A percentile compares a stretch with the other conserved stretches of the same genome.
phyloP scores from a whole-genome alignment of 2,888 invertebrate species.

The Boloria selene region DNA sequence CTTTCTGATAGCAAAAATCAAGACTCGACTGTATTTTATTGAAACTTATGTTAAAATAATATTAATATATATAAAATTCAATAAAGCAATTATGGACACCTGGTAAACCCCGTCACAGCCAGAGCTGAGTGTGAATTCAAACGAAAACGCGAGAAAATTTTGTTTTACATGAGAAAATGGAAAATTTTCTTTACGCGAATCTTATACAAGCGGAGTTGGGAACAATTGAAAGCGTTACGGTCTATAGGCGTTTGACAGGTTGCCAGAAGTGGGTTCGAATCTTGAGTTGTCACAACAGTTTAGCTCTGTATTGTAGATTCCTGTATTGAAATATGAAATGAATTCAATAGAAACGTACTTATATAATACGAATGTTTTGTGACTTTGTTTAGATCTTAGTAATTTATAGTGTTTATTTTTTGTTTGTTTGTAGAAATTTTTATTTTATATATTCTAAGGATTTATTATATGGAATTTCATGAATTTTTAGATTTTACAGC shows the following conservation, averaged over 20 bases:
- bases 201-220: slow-evolving; percentile 40
- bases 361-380: background rate
- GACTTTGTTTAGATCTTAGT: too few relatives aligned
- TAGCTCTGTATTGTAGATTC: slow-evolving; percentile 27
- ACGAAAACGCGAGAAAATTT: slow-evolving; percentile 74
- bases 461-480: too few relatives aligned
- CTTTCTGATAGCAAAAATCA: too few relatives aligned
- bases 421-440: too few relatives aligned
- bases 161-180: slow-evolving; percentile 79
- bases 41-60: too few relatives aligned
- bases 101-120: slow-evolving; percentile 71
- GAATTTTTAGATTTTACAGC: too few relatives aligned
- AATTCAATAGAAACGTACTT: background rate
- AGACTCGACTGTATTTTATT: too few relatives aligned
- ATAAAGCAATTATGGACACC: slow-evolving; percentile 49
- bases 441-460: too few relatives aligned
- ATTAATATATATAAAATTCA: slow-evolving; percentile 23
- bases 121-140: slow-evolving; percentile 66
- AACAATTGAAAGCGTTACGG: slow-evolving; percentile 51
- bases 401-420: too few relatives aligned
- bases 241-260: slow-evolving; percentile 61
- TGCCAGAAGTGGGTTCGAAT: slow-evolving; percentile 57
- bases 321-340: background rate
- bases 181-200: slow-evolving; percentile 47
- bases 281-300: slow-evolving; percentile 43